Base-by-base conservation (phyloP, 23 tunicate genomes). In the Ascidia mentula region DNA sequence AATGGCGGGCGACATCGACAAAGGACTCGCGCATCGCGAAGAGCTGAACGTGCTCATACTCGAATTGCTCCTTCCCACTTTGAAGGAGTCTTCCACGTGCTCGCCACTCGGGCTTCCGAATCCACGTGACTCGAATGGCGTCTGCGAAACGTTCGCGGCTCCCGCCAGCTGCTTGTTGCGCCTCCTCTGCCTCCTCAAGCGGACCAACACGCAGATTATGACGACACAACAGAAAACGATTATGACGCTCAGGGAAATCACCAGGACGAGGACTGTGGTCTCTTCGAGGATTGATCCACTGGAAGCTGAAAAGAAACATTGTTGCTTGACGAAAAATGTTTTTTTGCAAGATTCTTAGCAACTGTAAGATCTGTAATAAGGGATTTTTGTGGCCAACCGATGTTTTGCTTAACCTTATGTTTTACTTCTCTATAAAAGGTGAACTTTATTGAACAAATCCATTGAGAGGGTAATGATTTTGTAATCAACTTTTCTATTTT, bases 231-330 rank as follows among this genome's bases (percentile, higher is more conserved):
- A 31, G 33, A 74, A 36, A 28, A 86, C 32, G 26, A 86, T 86
- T 1, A 86, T 45, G 0, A 40, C 73, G 59, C 77, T 34, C 75
- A 88, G 60, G 28, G 77, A 72, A 37, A 40, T 71, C 39, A 88
- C 81, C 34, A 77, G 38, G 17, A 88, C 82, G 42, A 88, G 40
- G 45, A 86, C 42, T 24, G 88, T 84, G 8, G 81, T 75, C 31
- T 77, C 79, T 36, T 84, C 81, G 0, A 84, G 24, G 33, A 31
- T 72, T 6, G 36, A 39, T 26, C 60, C 38, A 17, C 46, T 40
- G 6, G 46, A 18, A n/a, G 9, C 82, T 60, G 8, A 6, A 34
- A 53, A 42, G 12, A 42, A 42, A 42, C n/a, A n/a, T n/a, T n/a
- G n/a, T n/a, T n/a, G n/a, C n/a, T n/a, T n/a, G n/a, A n/a, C n/a